Evolutionary conservation across 2,888 invertebrate species (phyloP).

Genomic region (Dinocampus coccinellae): DNA sequence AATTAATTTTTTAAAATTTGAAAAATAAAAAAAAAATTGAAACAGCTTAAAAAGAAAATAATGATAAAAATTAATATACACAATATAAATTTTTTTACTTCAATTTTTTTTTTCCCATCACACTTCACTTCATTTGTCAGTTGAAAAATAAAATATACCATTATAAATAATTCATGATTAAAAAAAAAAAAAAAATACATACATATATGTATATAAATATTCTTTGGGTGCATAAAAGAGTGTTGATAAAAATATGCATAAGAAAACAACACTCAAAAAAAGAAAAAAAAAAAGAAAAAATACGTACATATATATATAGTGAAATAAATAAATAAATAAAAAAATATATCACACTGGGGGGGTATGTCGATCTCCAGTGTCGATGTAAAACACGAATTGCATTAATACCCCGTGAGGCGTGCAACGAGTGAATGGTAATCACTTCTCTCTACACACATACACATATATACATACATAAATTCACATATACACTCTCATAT

Average conservation of each 20-base stretch:
- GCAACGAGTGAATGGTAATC: conserved; percentile 30
- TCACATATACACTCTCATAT: background rate
- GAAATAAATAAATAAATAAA: conserved; percentile 7
- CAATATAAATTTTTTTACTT: background rate
- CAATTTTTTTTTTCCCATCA: background rate
- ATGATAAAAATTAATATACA: background rate
- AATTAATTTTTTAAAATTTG: too few relatives aligned
- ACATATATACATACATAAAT: too few relatives aligned
- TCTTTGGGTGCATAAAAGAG: background rate
- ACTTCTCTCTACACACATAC: too few relatives aligned
- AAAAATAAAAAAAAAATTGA: too few relatives aligned
- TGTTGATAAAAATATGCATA: conserved; percentile 32
- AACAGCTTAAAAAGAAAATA: too few relatives aligned
- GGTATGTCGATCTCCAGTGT: conserved; percentile 23
- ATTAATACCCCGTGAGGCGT: conserved; percentile 38
- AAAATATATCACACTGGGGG: conserved; percentile 18
- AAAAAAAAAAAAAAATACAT: too few relatives aligned
- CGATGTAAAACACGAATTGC: conserved; percentile 33
- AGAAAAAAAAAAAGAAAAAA: background rate
- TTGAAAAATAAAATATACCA: background rate
- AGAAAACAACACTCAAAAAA: conserved; percentile 6
- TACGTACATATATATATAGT: too few relatives aligned
- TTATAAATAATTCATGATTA: conserved; percentile 30
- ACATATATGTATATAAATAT: conserved; percentile 3
- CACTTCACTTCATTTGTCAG: too few relatives aligned